These are phyloP conservation scores for Sarcophaga rosellei DNA, from an alignment of 2,888 invertebrate species.

Conservation along the genomic window DNA sequence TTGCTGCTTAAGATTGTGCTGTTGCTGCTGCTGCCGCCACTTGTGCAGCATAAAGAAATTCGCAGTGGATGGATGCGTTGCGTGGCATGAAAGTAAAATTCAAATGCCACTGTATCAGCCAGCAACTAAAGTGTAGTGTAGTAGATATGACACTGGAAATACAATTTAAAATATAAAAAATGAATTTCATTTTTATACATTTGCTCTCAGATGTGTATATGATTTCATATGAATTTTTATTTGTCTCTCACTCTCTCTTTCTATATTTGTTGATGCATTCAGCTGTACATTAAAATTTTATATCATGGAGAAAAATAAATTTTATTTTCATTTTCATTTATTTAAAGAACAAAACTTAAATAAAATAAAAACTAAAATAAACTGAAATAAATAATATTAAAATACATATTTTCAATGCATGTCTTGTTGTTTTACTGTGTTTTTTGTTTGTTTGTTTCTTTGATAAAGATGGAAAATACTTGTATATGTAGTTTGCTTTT, in stretches of 20 bases:
- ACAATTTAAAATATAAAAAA: slow-evolving; percentile 35
- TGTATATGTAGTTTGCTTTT: no score
- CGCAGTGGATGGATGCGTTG: no score
- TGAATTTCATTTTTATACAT: background rate
- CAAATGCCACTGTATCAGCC: no score
- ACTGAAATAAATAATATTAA: background rate
- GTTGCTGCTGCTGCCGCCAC: background rate
- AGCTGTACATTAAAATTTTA: background rate
- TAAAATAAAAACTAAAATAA: background rate
- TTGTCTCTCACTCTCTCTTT: background rate
- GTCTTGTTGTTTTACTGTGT: no score
- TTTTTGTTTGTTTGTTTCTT: no score
- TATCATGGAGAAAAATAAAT: slow-evolving; percentile 26
- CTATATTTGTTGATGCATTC: background rate
- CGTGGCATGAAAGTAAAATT: no score
- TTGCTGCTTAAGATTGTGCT: background rate
- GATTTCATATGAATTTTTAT: background rate
- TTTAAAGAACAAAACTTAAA: background rate
- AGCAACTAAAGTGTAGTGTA: no score
- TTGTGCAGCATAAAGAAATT: no score
- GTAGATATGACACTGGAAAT: slow-evolving; percentile 41
- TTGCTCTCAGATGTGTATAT: background rate
- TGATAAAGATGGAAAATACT: no score
- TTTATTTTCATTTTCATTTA: slow-evolving; percentile 22
- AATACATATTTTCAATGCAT: background rate